These are phyloP conservation scores for Xylocampa areola DNA, from an alignment of 2,888 invertebrate genomes.

Conservation along the genomic window DNA sequence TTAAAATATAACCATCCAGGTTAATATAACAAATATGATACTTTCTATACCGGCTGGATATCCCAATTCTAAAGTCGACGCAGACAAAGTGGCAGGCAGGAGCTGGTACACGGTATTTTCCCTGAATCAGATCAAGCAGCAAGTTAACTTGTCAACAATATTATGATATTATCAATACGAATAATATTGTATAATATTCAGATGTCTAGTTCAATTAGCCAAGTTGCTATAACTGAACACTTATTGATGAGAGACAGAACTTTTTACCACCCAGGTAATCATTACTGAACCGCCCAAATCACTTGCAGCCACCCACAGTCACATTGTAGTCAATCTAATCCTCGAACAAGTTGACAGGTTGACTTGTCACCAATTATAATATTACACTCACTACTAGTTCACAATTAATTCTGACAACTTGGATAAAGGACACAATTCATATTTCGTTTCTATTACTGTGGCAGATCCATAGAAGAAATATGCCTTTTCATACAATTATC, in stretches of 20 bases:
- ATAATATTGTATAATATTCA: no score
- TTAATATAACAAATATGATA: no score
- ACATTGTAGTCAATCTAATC: conserved; percentile 31
- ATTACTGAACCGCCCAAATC: conserved; percentile 38
- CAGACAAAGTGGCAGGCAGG: no score
- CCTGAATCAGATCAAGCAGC: no score
- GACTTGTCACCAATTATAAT: conserved; percentile 15
- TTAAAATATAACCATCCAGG: no score
- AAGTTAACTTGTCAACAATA: no score
- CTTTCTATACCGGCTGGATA: no score
- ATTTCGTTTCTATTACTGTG: not conserved
- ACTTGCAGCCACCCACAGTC: conserved; percentile 44
- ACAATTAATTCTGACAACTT: not conserved
- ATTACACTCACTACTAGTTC: not conserved
- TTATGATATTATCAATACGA: no score
- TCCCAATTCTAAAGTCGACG: no score
- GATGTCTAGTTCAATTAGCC: no score
- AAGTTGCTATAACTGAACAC: no score
- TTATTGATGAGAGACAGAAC: conserved; percentile 8
- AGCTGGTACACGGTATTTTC: no score
- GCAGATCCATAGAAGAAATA: not conserved
- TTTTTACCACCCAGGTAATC: conserved; percentile 42
- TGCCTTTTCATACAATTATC: not conserved
- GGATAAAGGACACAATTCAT: not conserved
- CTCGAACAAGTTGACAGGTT: conserved; percentile 9